phyloP scores from a whole-genome alignment of 2,797 vertebrate genomes.

The Lithobates sylvaticus region DNA sequence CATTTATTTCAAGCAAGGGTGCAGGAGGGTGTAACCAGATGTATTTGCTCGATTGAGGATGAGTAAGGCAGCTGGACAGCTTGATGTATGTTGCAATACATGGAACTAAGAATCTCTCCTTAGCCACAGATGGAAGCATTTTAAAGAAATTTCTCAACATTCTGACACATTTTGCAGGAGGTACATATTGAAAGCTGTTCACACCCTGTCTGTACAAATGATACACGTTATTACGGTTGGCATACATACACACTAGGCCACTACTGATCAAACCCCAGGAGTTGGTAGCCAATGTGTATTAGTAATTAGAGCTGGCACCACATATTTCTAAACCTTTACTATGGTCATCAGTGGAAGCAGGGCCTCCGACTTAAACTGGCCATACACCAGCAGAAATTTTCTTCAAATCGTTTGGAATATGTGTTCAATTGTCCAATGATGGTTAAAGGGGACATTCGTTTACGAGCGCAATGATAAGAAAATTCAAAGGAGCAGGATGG shows the following conservation, averaged over 20 bases:
- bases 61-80: background rate
- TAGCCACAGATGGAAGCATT: conserved; percentile 7
- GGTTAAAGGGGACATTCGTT: too few relatives aligned
- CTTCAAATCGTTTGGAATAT: too few relatives aligned
- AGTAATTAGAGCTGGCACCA: background rate
- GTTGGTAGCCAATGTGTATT: background rate
- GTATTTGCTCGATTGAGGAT: background rate
- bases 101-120: background rate
- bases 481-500: too few relatives aligned
- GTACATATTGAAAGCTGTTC: background rate
- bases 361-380: too few relatives aligned
- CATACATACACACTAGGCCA: background rate
- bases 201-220: background rate
- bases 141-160: background rate
- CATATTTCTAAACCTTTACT: background rate
- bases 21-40: background rate
- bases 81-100: background rate
- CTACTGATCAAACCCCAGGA: background rate
- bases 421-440: too few relatives aligned
- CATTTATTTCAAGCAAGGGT: background rate
- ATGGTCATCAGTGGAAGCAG: background rate
- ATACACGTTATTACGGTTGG: background rate
- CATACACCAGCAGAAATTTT: too few relatives aligned
- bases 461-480: too few relatives aligned
- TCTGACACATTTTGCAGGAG: background rate